These are phyloP conservation scores for Echeneis naucrates DNA, from an alignment of 2,797 vertebrate genomes.

Conservation along the genomic window DNA sequence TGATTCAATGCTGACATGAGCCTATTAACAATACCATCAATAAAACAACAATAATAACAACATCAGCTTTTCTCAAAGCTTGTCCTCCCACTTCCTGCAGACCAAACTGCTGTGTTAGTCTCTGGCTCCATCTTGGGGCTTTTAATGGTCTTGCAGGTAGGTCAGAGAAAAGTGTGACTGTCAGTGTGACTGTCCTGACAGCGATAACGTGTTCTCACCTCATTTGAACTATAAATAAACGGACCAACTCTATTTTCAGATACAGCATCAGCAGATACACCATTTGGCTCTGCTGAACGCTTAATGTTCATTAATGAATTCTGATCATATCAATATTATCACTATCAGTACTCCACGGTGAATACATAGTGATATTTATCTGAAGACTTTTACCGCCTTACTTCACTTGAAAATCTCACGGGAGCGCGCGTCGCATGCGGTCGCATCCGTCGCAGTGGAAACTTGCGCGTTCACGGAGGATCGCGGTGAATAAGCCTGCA, in stretches of 20 bases:
- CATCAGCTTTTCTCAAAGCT: too few species aligned
- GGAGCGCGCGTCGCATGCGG: slow-evolving; percentile 6
- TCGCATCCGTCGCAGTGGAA: background rate
- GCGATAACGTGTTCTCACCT: background rate
- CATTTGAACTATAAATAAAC: slow-evolving; percentile 7
- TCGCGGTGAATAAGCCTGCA: background rate
- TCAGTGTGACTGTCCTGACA: background rate
- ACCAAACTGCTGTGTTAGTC: too few species aligned
- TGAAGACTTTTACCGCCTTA: background rate
- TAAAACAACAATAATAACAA: too few species aligned
- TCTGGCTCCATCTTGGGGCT: slow-evolving; percentile 66
- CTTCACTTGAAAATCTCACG: background rate
- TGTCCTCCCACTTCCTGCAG: too few species aligned
- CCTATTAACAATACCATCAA: too few species aligned
- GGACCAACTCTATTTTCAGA: background rate
- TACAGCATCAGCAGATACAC: background rate
- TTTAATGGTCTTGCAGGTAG: background rate
- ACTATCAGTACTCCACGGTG: background rate
- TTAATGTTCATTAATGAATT: background rate
- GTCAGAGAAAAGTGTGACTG: slow-evolving; percentile 1
- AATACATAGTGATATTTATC: background rate
- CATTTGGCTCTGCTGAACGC: background rate
- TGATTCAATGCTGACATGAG: too few species aligned
- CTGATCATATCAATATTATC: too few species aligned
- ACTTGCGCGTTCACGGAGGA: slow-evolving; percentile 1